Evolutionary conservation across 2,888 invertebrate species (phyloP), one percentile per base, ranked within the genome.

Genomic region (Drosophila multiciliata): DNA sequence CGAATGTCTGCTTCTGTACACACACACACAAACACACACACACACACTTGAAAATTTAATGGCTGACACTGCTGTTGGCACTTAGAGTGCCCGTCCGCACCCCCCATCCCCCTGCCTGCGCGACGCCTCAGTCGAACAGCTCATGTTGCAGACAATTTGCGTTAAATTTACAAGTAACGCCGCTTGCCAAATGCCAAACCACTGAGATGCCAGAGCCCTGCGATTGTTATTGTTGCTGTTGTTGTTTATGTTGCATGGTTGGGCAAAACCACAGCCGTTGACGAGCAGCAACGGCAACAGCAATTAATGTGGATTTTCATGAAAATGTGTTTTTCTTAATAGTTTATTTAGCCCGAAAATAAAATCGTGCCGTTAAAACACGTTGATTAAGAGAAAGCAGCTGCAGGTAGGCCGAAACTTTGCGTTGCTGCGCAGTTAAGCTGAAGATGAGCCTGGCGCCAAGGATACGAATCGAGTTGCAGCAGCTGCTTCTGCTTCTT

Each of bases 61-160:
- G 87, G 87, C 77, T 69, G 85, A 57, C 80, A 63, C 87, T 89
- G 87, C 78, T 87, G 85, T 80, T 85, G 90, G 89, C 87, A 88
- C 87, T 83, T 83, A 65, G 71, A 65, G 54, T 12, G 57, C 73
- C 73, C 60, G 62, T 35, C 57, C 66, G 20, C 42, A 38, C 20
- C 49, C 42, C 57, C 11, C 35, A 12, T 8, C 26, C 11, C 20
- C 53, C 29, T 52, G 38, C 42, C 3, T 36, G 42, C 33, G 48
- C 29, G 50, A 53, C 85, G 73, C 75, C 73, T 59, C 66, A 70
- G 58, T 60, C 66, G 87, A 72, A 72, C 68, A 76, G 80, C 87
- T 90, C 89, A 84, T 84, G 89, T 89, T 89, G 80, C 90, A 90
- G 87, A 89, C 87, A 90, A 87, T 90, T 87, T 89, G 85, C 87